These are phyloP conservation scores for Oxystoma pomonae DNA, from an alignment of 2,888 invertebrate genomes.

Conservation along the genomic window DNA sequence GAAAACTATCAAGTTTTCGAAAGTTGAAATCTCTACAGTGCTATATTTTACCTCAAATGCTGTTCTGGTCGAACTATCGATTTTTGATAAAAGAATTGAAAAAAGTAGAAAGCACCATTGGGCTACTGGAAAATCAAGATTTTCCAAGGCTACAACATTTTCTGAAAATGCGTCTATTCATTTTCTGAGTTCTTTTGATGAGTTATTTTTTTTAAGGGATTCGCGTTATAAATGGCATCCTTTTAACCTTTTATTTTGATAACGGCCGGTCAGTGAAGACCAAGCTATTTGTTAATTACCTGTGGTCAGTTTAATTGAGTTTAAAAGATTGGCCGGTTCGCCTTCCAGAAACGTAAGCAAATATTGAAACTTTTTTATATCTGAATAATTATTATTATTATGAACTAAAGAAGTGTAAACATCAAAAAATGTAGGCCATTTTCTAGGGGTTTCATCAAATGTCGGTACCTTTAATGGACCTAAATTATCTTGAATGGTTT, in stretches of 20 bases:
- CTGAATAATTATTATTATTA: not conserved
- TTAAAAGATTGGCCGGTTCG: slow-evolving; percentile 1
- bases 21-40: not conserved
- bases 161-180: not conserved
- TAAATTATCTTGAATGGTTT: not conserved
- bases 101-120: not conserved
- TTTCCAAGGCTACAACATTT: not conserved
- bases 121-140: not conserved
- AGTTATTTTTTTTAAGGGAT: not conserved
- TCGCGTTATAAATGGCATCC: not conserved
- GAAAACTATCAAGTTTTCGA: not conserved
- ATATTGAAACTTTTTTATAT: not conserved
- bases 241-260: not conserved
- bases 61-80: not conserved
- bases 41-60: not conserved
- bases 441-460: not conserved
- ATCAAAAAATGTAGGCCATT: not conserved
- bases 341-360: not conserved
- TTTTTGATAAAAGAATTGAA: not conserved
- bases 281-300: not conserved
- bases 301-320: not conserved
- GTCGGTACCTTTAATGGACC: not conserved
- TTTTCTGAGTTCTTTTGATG: not conserved
- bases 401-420: not conserved
- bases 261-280: not conserved